These are phyloP conservation scores for Pocillopora meandrina DNA, from an alignment of 92 coral and sea anemone species.

Conservation along the genomic window DNA sequence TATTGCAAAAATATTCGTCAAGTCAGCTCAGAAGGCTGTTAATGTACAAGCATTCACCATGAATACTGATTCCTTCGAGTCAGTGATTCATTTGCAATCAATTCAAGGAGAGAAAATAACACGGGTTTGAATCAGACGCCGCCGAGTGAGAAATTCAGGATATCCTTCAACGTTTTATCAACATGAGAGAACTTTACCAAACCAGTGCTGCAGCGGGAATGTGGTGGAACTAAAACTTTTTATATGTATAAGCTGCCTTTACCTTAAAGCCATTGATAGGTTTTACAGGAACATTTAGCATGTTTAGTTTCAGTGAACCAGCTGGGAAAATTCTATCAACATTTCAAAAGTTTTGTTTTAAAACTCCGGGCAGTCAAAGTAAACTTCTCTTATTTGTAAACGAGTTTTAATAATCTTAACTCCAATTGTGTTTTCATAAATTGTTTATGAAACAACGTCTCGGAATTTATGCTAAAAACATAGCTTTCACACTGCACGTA, in stretches of 20 bases:
- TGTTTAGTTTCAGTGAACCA: no score
- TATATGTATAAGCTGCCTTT: not conserved
- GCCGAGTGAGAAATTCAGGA: no score
- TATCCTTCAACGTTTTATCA: no score
- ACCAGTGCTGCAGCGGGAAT: no score
- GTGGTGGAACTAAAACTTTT: not conserved
- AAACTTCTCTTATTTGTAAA: not conserved
- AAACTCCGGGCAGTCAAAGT: not conserved
- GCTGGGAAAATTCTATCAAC: no score
- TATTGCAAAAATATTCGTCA: not conserved
- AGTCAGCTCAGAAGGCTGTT: not conserved
- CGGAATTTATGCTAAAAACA: not conserved
- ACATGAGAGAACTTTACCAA: no score
- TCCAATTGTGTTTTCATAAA: not conserved
- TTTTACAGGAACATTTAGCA: no score
- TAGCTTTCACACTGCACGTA: no score
- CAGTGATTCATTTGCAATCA: not conserved
- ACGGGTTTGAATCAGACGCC: not conserved
- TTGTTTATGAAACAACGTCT: constrained; percentile 17
- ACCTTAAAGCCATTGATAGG: not conserved
- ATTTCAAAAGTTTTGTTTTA: not conserved
- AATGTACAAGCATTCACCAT: not conserved
- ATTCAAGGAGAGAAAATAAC: not conserved
- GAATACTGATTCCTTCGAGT: not conserved
- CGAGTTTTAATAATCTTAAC: not conserved